Evolutionary conservation across 2,113 vertebrate species (phyloP), one percentile per base, ranked within the genome.

Genomic region (Centropus unirufus): DNA sequence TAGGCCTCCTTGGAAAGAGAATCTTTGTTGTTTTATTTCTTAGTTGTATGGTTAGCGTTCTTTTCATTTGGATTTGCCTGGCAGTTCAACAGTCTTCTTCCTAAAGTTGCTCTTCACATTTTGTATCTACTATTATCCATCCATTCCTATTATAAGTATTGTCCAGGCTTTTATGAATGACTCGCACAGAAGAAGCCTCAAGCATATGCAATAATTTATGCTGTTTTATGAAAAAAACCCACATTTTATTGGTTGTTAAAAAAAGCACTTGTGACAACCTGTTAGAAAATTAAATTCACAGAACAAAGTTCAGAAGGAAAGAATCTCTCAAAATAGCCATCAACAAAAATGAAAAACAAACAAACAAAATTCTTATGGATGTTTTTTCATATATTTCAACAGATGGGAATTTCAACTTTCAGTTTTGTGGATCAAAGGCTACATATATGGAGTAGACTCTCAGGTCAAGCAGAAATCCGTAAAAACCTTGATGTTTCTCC

Each of bases 231-330:
- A 92, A 83, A 52, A 84, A 83, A n/a, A n/a, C n/a, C n/a, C n/a
- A n/a, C n/a, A n/a, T n/a, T 90, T 75, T 74, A 57, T 78, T 92
- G n/a, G 30, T 34, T 93, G 51, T 75, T 86, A 57, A 81, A 72
- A 84, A 89, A 95, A 93, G 67, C 39, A n/a, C 76, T 69, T 88
- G n/a, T 76, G 67, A 78, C 86, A 88, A 83, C 13, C 12, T 80
- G 58, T 73, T 95, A 59, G 67, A 91, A 92, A 93, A 72, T n/a
- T 14, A 93, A 93, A 91, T 93, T 87, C 83, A 6, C 44, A 59
- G 55, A 68, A 63, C 40, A 61, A 88, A 88, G 26, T 80, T 92
- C 61, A 89, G 19, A 77, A 6, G 58, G 46, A 67, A 76, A 49
- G 5, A 66, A 26, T 81, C 47, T 78, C 79, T 89, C 58, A 82